Evolutionary conservation across 2,113 vertebrate species (phyloP).

Genomic region (Arenaria interpres): DNA sequence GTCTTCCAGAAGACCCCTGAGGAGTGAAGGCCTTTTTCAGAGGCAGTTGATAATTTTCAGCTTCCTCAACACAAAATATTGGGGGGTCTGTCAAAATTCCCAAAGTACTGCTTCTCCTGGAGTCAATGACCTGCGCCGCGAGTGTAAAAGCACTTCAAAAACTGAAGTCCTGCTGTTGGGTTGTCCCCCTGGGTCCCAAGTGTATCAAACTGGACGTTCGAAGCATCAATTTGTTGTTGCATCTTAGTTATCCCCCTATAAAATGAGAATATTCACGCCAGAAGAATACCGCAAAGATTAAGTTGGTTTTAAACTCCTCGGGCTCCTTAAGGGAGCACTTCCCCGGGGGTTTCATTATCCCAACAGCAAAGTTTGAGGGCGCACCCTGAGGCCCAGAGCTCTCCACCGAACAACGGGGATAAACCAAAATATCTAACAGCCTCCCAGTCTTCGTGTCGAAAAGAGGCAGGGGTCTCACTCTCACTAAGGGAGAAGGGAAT

Average conservation of each 20-base stretch:
- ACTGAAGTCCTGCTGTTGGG: not conserved
- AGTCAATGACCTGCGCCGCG: not conserved
- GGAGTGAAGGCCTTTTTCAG: not conserved
- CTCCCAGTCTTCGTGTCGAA: too few species aligned
- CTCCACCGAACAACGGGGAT: accelerated
- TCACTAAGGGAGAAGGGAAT: not conserved
- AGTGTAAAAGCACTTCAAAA: not conserved
- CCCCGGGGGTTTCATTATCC: not conserved
- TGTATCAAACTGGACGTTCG: not conserved
- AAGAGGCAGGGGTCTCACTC: not conserved
- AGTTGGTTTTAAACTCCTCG: not conserved
- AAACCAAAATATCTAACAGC: not conserved
- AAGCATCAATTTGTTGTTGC: not conserved
- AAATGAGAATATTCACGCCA: not conserved
- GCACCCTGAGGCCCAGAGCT: not conserved
- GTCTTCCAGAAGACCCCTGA: not conserved
- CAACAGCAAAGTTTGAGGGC: not conserved
- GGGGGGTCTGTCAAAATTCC: not conserved
- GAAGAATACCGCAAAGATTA: not conserved
- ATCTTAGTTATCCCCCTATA: not conserved
- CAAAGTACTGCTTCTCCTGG: not conserved
- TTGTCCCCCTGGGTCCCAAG: not conserved
- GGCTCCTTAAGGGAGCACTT: not conserved
- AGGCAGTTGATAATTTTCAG: not conserved
- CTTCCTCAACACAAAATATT: not conserved